phyloP scores from a whole-genome alignment of 1,140 invertebrate species.

The Dufourea novaeangliae region DNA sequence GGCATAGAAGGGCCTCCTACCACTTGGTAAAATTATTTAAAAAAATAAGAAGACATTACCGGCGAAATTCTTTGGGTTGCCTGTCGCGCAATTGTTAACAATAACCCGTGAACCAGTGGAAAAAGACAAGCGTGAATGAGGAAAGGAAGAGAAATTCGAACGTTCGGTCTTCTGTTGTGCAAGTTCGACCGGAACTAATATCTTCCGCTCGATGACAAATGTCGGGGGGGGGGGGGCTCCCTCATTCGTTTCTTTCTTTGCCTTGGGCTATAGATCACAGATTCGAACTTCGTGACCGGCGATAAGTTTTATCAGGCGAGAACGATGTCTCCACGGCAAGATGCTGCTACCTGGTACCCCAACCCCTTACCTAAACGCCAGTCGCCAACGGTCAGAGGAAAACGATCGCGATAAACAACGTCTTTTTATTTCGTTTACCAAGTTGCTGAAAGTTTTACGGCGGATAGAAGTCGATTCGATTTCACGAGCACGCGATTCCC shows the following conservation, averaged over 20 bases:
- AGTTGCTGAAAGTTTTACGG: no score
- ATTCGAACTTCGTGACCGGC: constrained; percentile 32
- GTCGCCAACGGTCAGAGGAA: no score
- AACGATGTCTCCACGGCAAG: not conserved
- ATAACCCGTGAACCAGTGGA: not conserved
- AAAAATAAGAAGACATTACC: no score
- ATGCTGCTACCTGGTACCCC: not conserved
- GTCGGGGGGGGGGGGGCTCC: constrained; percentile 26
- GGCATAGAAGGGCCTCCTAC: no score
- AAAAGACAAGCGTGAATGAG: not conserved
- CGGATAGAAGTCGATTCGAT: no score
- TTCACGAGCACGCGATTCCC: no score
- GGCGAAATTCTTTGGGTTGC: constrained; percentile 12
- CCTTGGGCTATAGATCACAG: not conserved
- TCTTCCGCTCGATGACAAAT: constrained; percentile 53
- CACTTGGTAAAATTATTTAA: no score
- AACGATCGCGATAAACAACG: no score
- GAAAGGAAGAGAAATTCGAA: not conserved
- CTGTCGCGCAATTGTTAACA: constrained; percentile 32
- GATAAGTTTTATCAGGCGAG: constrained; percentile 23
- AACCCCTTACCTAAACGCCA: no score
- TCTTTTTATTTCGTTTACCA: no score
- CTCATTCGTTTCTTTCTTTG: not conserved
- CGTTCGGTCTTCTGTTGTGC: not conserved
- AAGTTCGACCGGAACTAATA: constrained; percentile 53